Base-by-base conservation (phyloP, 2,888 invertebrate species). In the Dascillus cervinus region DNA sequence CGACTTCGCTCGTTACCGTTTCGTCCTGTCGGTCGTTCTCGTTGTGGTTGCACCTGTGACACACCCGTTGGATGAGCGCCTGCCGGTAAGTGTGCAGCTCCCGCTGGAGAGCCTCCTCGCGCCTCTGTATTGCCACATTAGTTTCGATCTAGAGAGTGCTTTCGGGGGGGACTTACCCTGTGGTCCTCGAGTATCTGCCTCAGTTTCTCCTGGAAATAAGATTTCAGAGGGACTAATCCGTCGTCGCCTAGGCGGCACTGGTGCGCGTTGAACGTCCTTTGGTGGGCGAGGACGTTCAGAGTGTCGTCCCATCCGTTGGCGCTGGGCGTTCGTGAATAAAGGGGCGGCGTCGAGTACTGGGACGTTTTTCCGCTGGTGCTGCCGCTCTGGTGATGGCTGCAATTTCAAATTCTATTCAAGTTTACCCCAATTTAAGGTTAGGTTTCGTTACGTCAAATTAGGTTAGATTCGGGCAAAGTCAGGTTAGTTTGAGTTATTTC, bases 131-230 rank as follows among this genome's bases (percentile, higher is more conserved):
- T n/a, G n/a, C n/a, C n/a, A n/a, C n/a, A n/a, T n/a, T n/a, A n/a
- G n/a, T n/a, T n/a, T n/a, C n/a, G n/a, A n/a, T n/a, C n/a, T n/a
- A n/a, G n/a, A n/a, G n/a, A n/a, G n/a, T n/a, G n/a, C n/a, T n/a
- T n/a, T n/a, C n/a, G n/a, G n/a, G n/a, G n/a, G n/a, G n/a, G 15
- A 47, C 52, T 53, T 55, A 86, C 88, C 75, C 79, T 81, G 58
- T 86, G 81, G 46, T 85, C 82, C 34, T 80, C 72, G 50, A 87
- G 80, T 53, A 92, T 82, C 64, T 88, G 84, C 58, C 82, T 80
- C 53, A 92, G 72, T 43, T 90, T 68, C 42, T 75, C 75, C 63
- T 87, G 87, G 43, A 82, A 70, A 39, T 82, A 79, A 56, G 82
- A 82, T 41, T 72, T 69, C 37, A 79, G 71, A 22, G 79, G 76